Base-by-base conservation (phyloP, 2,888 invertebrate genomes). In the Lasius platythorax region DNA sequence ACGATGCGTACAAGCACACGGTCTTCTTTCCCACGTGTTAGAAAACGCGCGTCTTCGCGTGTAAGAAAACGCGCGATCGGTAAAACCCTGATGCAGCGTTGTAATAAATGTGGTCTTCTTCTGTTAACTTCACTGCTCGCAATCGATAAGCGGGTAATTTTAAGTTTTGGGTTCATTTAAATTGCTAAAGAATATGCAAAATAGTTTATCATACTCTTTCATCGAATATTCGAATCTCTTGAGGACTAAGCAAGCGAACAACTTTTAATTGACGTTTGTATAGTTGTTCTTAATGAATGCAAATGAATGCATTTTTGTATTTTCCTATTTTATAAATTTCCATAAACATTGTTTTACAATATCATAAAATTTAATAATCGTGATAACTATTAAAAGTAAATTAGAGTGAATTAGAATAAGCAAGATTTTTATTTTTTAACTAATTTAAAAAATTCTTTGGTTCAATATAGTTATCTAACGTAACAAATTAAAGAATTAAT, bases 1-100 rank as follows among this genome's bases (percentile, higher is more conserved):
- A 88, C 74, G 72, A 30, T 58, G 67, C 74, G 30, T 82, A 63
- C 68, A 79, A 23, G 70, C 43, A 11, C 68, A 68, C 37, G 30
- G 18, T 56, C 68, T 88, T 89, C 82, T 87, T 88, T 90, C 90
- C 83, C 90, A 89, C 85, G 84, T 90, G 56, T 66, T 61, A 63
- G 70, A 82, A 84, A 66, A 56, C 64, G 33, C 67, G 74, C 68
- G 68, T 88, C 85, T 82, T 87, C 82, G 85, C 84, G 78, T 73
- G 89, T 58, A 86, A 68, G 85, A 86, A 87, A 89, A 90, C 68
- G 76, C 64, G 85, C 70, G 89, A 87, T 76, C 82, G 23, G 74
- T 68, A 58, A 83, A 81, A 72, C 61, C 67, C 28, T 66, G 87
- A 89, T 86, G 66, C 85, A 53, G 66, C 72, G 53, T 2, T 53